Evolutionary conservation across 2,888 invertebrate species (phyloP), one percentile per base, ranked within the genome.

Genomic region (Heterodera filipjevi): DNA sequence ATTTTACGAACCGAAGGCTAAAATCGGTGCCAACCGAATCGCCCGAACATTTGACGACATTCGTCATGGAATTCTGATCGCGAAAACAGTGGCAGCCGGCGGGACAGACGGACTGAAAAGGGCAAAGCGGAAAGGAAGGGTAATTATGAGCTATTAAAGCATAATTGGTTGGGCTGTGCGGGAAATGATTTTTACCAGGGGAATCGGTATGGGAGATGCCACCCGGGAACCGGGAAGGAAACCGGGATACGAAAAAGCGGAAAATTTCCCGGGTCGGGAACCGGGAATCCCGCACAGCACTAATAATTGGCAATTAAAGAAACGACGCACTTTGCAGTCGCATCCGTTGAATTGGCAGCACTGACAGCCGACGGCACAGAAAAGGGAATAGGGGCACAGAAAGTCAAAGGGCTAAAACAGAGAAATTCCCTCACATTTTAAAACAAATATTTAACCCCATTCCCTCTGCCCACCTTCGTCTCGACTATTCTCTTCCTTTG

Each of bases 291-390:
- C n/a, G n/a, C n/a, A n/a, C n/a, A n/a, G n/a, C n/a, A n/a, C n/a
- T n/a, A n/a, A n/a, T n/a, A 39, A 39, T 10, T 39, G 12, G 39
- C 39, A 39, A 49, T 49, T 49, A 19, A 49, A 27, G 27, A 1
- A 22, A 22, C 6, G 10, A 27, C 59, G 10, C 22, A 59, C 59
- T 92, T 95, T 94, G 91, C 95, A 95, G 90, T 95, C 95, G 90
- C 95, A 95, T 53, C 94, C 94, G 88, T 94, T 94, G 89, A 94
- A 95, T 90, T 95, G 94, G 90, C 95, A 95, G 89, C 95, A 95
- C 89, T 94, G 94, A 89, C 95, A 95, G 82, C 94, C 90, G 8
- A 94, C 93, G 89, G 94, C 94, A 90, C 95, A 95, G 89, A 94
- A 94, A 82, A 84, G 79, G 12, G 81, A 75, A 77, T 87, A 86